Evolutionary conservation across 2,888 invertebrate species (phyloP), one percentile per base, ranked within the genome.

Genomic region (Xestia sexstrigata): DNA sequence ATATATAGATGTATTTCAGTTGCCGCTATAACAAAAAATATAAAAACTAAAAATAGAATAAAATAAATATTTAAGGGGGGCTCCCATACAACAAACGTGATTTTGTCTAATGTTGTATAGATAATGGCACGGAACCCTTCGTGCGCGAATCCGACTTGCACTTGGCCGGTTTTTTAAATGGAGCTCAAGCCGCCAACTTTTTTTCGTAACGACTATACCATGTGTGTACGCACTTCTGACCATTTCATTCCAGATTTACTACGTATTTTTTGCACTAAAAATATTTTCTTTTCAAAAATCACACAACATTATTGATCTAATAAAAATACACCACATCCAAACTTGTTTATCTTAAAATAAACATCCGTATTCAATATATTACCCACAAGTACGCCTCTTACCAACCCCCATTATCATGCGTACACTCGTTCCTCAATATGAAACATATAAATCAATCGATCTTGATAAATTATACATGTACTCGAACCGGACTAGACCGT

Each of bases 391-490:
- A 62, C 45, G 26, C 39, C 70, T 58, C 35, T 17, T 39, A 47
- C 49, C 17, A 45, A 55, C n/a, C 45, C 23, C 30, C 42, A 68
- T 69, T 75, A 66, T 49, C 68, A 71, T 71, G 63, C 58, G 26
- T 66, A 30, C 35, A 62, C 71, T 74, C 35, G 62, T 49, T 20
- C n/a, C 9, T 52, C 69, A 11, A 60, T 47, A 63, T 47, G 49
- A 52, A 78, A 5, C 45, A 55, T 58, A 70, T 79, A 84, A 79
- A 82, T 63, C 85, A 73, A 73, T 80, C 13, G 55, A 23, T 73
- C 9, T 60, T 73, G 70, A 81, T 76, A 81, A 65, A 68, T 75
- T 80, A 80, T 65, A 80, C 66, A 80, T 84, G 23, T 70, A 65
- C 63, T 70, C 60, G 70, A 73, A 80, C 71, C 39, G 65, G 23